phyloP scores from a whole-genome alignment of 2,113 vertebrate genomes.

The Alosa alosa region DNA sequence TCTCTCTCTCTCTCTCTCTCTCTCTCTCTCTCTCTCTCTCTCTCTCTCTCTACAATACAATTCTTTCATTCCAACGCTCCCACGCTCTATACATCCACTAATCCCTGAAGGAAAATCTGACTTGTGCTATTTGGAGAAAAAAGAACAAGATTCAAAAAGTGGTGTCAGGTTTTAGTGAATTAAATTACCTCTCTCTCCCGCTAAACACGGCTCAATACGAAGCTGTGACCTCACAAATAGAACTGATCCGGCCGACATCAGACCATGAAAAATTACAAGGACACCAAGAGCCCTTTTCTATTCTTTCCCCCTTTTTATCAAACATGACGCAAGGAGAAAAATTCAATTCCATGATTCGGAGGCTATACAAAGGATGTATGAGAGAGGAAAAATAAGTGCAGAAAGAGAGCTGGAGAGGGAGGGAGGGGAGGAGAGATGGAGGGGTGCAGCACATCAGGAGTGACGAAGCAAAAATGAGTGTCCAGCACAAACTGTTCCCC shows the following conservation, averaged over 20 bases:
- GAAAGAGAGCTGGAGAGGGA: constrained; percentile 12
- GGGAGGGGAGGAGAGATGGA: constrained; percentile 14
- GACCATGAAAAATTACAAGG: not conserved
- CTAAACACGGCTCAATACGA: not conserved
- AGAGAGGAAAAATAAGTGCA: not conserved
- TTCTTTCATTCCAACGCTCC: not conserved
- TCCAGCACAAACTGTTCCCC: constrained; percentile 60
- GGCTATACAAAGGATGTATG: not conserved
- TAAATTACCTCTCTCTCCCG: not conserved
- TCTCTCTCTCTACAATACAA: too few species aligned
- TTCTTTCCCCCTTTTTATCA: not conserved
- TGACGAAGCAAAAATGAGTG: constrained; percentile 67
- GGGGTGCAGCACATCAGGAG: constrained; percentile 54
- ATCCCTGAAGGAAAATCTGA: constrained; percentile 1
- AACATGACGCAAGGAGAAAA: not conserved
- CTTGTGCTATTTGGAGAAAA: not conserved
- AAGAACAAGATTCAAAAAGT: not conserved
- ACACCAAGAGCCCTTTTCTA: not conserved
- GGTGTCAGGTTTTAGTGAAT: constrained; percentile 9
- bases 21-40: too few species aligned
- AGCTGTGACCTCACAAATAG: not conserved
- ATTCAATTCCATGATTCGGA: not conserved
- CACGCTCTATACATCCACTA: constrained; percentile 2
- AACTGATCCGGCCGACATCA: not conserved
- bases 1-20: too few species aligned